Base-by-base conservation (phyloP, 2,113 vertebrate genomes). In the Eudyptes chrysolophus region DNA sequence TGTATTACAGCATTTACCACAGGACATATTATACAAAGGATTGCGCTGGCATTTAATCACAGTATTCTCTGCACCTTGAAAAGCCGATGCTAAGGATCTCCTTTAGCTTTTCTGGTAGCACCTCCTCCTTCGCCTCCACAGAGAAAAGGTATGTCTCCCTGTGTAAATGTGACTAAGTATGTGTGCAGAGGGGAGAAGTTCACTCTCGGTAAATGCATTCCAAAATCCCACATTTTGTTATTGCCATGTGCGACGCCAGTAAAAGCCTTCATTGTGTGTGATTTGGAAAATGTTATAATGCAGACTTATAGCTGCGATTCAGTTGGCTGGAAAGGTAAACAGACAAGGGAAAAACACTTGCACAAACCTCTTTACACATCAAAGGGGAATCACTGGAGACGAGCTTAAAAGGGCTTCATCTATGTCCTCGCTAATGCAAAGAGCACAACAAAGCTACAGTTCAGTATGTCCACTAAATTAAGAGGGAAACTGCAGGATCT, bases 171-270 rank as follows among this genome's bases (percentile, higher is more conserved):
- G 22, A 79, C 65, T 30, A 16, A 70, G 8, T 36, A 8, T 1
- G 4, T 4, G 20, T 3, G 40, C 55, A 42, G 36, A 24, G 58
- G 7, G 13, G 21, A 42, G 58, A 62, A 20, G 6, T 32, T 40
- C 40, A 46, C 65, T 14, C 24, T 13, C 0, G 1, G 25, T 12
- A 16, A 84, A 75, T 0, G 9, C 26, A 19, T 62, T 71, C 52
- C 16, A 2, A 61, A 83, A 80, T 40, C 52, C 30, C 48, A 13
- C 1, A 0, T 49, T 76, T 52, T 30, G 16, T 16, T 42, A 51
- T 7, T 15, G 18, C 46, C 24, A 3, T 0, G 4, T 3, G 20
- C 3, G 30, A 57, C 57, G 16, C n/a, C 64, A 19, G 20, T 21
- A 74, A 62, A 84, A 88, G 65, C 57, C 76, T 69, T 51, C 4